A percentile compares a stretch with the other conserved stretches of the same genome.
phyloP scores from a whole-genome alignment of 2,113 vertebrate genomes.

The Cynopterus brachyotis region DNA sequence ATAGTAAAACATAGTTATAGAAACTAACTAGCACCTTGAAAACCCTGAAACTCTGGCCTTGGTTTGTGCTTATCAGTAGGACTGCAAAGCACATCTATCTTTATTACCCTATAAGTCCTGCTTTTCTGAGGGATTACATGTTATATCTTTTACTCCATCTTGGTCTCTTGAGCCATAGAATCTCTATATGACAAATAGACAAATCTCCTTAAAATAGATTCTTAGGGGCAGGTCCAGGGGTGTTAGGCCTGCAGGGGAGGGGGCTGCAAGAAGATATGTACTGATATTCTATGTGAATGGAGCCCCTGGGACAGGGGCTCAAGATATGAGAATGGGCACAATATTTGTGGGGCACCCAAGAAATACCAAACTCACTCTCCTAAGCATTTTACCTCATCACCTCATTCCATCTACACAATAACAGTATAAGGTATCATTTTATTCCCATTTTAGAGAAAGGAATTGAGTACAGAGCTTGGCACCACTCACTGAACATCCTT shows the following conservation, averaged over 20 bases:
- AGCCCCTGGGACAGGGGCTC: background rate
- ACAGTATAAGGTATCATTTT: background rate
- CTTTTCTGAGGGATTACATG: background rate
- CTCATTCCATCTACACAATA: background rate
- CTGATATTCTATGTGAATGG: background rate
- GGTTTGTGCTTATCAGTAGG: background rate
- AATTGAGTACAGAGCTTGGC: background rate
- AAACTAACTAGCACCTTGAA: conserved; percentile 5
- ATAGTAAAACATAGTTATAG: background rate
- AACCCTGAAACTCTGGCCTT: background rate
- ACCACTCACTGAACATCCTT: background rate
- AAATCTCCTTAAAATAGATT: background rate
- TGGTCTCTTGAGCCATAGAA: background rate
- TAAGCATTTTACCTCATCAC: background rate
- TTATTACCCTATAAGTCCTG: background rate
- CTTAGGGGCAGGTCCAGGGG: background rate
- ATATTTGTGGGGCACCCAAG: background rate
- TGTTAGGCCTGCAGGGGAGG: background rate
- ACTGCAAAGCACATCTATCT: background rate
- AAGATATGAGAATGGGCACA: background rate
- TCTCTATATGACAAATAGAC: background rate
- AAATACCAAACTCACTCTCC: background rate
- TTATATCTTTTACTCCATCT: background rate
- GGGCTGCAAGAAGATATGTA: background rate
- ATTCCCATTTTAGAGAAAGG: background rate